Percentiles rank a stretch among this genome's conserved stretches.
phyloP scores from a whole-genome alignment of 2,797 vertebrate species.

The Microctenopoma steveboyesi region DNA sequence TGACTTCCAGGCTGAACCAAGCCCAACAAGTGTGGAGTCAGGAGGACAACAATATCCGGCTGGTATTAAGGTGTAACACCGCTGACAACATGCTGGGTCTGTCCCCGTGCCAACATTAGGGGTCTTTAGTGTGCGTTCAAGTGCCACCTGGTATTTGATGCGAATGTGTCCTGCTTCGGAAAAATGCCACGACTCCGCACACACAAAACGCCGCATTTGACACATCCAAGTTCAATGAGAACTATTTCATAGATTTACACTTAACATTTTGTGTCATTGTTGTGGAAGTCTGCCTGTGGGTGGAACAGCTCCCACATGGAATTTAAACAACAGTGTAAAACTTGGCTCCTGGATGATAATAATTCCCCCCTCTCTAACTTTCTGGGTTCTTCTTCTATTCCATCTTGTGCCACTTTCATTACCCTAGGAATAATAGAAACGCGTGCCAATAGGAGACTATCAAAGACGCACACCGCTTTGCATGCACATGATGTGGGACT shows the following conservation, averaged over 20 bases:
- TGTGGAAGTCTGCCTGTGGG: too few species aligned
- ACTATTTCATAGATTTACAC: too few species aligned
- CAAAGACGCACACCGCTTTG: constrained; percentile 13
- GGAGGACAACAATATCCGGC: constrained; percentile 3
- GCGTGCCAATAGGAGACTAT: constrained; percentile 12
- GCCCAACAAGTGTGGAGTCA: not conserved
- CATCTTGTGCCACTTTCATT: constrained; percentile 4
- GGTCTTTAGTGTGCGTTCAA: constrained; percentile 9
- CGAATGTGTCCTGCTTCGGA: not conserved
- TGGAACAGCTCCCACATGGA: too few species aligned
- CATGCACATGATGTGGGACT: constrained; percentile 3
- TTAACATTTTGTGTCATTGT: too few species aligned
- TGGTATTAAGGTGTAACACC: constrained; percentile 2
- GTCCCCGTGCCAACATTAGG: constrained; percentile 12
- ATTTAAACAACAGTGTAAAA: too few species aligned
- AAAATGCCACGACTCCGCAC: constrained; percentile 8
- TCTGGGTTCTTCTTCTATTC: too few species aligned
- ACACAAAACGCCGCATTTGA: not conserved
- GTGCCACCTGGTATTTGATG: constrained; percentile 7
- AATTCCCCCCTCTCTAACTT: too few species aligned
- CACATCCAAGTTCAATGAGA: not conserved
- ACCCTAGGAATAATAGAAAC: constrained; percentile 8
- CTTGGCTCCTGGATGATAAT: too few species aligned
- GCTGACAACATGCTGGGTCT: not conserved
- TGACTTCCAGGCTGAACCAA: not conserved